Conservation (phyloP, 2,113 vertebrate species). For the Mohoua ochrocephala region DNA sequence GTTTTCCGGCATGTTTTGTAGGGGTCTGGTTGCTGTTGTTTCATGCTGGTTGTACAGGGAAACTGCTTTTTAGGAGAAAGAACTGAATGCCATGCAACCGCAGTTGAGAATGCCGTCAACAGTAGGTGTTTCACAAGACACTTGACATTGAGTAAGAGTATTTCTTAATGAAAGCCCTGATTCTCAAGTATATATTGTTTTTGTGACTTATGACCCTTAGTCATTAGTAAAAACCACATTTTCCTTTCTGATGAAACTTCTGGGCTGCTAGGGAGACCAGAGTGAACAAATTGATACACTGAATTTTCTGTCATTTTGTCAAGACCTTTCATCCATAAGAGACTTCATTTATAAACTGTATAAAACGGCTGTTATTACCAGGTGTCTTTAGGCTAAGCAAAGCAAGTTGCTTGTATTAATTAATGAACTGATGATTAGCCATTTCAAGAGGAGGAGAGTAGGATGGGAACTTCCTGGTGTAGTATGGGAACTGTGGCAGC, state of each 20-base stretch:
- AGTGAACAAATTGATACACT: background rate
- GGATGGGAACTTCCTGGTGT: background rate
- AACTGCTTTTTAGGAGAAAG: background rate
- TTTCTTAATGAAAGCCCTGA: background rate
- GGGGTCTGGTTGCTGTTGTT: background rate
- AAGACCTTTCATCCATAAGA: background rate
- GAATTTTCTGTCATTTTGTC: background rate
- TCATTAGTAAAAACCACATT: background rate
- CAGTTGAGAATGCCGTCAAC: background rate
- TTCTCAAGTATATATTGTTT: background rate
- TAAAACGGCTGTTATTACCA: background rate
- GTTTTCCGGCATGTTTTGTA: background rate
- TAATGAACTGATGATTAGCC: background rate
- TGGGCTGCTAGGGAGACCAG: background rate
- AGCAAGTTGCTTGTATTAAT: background rate
- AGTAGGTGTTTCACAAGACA: background rate
- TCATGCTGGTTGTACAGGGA: background rate
- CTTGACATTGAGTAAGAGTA: background rate
- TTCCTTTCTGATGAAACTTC: background rate
- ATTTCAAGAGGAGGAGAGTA: background rate
- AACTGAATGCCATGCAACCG: background rate
- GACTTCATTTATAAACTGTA: background rate
- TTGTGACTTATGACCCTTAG: background rate
- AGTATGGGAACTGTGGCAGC: background rate
- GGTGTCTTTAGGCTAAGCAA: background rate